Conservation (phyloP, 2,113 vertebrate genomes). For the Aphelocoma coerulescens region DNA sequence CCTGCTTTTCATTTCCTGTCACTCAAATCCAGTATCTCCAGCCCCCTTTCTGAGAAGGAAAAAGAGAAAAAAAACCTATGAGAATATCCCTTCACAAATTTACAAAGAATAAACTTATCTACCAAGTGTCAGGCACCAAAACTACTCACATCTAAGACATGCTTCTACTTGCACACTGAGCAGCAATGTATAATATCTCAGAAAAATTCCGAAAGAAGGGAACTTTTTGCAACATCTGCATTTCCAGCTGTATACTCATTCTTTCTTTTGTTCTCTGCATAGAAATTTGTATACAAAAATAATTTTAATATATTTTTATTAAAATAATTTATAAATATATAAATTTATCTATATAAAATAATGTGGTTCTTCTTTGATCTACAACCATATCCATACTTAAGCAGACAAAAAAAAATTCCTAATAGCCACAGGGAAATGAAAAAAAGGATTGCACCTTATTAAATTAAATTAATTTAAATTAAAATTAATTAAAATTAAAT, state of each 20-base stretch:
- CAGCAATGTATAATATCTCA: neutral
- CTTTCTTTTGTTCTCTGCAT: neutral
- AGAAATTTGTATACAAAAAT: neutral
- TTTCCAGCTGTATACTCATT: neutral
- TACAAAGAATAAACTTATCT: neutral
- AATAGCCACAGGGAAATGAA: neutral
- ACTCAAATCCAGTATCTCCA: neutral
- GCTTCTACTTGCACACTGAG: neutral
- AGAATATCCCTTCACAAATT: neutral
- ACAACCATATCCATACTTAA: neutral
- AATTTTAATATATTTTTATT: neutral
- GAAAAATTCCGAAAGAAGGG: neutral
- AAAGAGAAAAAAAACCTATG: neutral
- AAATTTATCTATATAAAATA: neutral
- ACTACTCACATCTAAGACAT: neutral
- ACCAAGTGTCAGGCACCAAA: neutral
- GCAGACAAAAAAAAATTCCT: neutral
- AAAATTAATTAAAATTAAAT: too few relatives aligned
- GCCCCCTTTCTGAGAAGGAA: neutral
- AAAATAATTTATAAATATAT: neutral
- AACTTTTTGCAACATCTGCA: neutral
- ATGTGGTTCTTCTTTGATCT: neutral
- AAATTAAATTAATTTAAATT: too few relatives aligned
- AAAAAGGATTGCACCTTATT: neutral
- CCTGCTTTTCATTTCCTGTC: slow-evolving; percentile 2